A percentile compares a stretch with the other conserved stretches of the same genome.
Evolutionary conservation across 2,888 invertebrate species (phyloP).

Genomic region (Biston betularia): DNA sequence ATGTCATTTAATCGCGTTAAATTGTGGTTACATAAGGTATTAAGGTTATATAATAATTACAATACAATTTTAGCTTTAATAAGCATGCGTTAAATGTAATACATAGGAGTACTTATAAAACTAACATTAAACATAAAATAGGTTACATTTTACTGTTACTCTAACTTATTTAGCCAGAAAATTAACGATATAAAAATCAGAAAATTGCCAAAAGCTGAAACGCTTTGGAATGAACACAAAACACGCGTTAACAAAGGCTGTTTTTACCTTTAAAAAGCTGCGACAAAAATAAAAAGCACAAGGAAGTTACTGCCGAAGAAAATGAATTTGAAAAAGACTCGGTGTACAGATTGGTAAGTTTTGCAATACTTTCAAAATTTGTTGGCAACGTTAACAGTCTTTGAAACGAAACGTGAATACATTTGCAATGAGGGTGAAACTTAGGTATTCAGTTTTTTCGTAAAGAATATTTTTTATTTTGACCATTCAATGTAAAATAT

Average conservation of each 20-base stretch:
- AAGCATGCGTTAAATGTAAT: too few relatives aligned
- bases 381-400: slow-evolving; percentile 63
- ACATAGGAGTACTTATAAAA: too few relatives aligned
- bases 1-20: too few relatives aligned
- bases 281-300: slow-evolving; percentile 36
- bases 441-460: slow-evolving; percentile 47
- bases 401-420: slow-evolving; percentile 63
- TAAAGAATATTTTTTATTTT: slow-evolving; percentile 16
- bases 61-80: too few relatives aligned
- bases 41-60: too few relatives aligned
- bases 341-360: slow-evolving; percentile 60
- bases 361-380: slow-evolving; percentile 61
- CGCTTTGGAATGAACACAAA: slow-evolving; percentile 22
- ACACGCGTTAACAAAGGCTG: slow-evolving; percentile 23
- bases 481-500: slow-evolving; percentile 7
- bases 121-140: too few relatives aligned
- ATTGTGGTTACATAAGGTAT: too few relatives aligned
- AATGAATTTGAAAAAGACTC: slow-evolving; percentile 53
- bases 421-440: slow-evolving; percentile 59
- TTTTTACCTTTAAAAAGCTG: slow-evolving; percentile 48
- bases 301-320: slow-evolving; percentile 23
- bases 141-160: too few relatives aligned
- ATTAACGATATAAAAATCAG: slow-evolving; percentile 1
- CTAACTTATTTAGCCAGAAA: not conserved
- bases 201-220: slow-evolving; percentile 10